phyloP scores from a whole-genome alignment of 2,888 invertebrate species.

The Plagiodera versicolora region DNA sequence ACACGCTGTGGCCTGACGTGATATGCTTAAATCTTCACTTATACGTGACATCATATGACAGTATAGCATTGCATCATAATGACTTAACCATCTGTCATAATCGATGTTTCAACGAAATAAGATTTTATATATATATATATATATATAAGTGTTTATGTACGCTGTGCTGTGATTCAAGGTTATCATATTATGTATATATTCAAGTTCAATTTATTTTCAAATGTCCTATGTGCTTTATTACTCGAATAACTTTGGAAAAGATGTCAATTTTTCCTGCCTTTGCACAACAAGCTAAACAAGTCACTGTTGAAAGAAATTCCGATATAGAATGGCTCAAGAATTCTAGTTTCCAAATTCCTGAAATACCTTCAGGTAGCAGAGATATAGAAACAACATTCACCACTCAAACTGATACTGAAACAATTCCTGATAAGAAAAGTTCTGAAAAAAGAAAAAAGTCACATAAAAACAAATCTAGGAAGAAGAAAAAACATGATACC shows the following conservation, averaged over 20 bases:
- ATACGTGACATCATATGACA: no score
- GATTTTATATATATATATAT: no score
- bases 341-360: conserved; percentile 53
- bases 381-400: background rate
- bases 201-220: no score
- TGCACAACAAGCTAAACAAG: conserved; percentile 39
- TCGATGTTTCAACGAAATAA: no score
- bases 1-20: no score
- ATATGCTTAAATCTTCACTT: no score
- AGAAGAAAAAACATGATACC: conserved; percentile 35
- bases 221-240: background rate
- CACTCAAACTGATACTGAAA: conserved; percentile 3
- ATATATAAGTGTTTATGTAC: no score
- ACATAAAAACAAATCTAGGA: conserved; percentile 41
- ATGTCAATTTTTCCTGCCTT: conserved; percentile 59
- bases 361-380: conserved; percentile 21
- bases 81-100: no score
- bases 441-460: conserved; percentile 35
- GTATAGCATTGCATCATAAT: no score
- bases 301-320: conserved; percentile 14
- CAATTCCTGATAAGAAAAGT: no score
- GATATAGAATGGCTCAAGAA: conserved; percentile 48
- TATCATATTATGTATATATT: no score
- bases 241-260: conserved; percentile 6
- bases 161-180: no score